Conservation (phyloP, 2,888 invertebrate species). For the Drosophila quinaria region DNA sequence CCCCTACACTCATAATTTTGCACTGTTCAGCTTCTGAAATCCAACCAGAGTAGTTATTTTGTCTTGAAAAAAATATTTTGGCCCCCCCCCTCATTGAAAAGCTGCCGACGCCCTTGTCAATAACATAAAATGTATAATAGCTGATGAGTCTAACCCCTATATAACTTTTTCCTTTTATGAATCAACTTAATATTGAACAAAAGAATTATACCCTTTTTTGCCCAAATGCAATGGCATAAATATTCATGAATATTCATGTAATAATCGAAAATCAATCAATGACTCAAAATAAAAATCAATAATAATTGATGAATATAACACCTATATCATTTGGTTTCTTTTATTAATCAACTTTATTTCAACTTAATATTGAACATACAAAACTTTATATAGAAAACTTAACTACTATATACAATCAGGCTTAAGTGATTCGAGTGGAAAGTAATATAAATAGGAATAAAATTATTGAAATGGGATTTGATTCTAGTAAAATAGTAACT, state of each 20-base stretch:
- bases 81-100: too few relatives aligned
- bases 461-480: background rate
- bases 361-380: slow-evolving; percentile 13
- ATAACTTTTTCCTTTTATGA: background rate
- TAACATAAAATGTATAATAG: background rate
- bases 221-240: too few relatives aligned
- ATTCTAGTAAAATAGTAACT: background rate
- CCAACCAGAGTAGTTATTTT: too few relatives aligned
- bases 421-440: slow-evolving; percentile 31
- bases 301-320: background rate
- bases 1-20: too few relatives aligned
- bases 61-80: too few relatives aligned
- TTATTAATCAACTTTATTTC: slow-evolving; percentile 15
- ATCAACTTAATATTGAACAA: slow-evolving; percentile 9
- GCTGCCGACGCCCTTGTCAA: too few relatives aligned
- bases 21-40: too few relatives aligned
- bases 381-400: slow-evolving; percentile 25
- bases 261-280: background rate
- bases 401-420: slow-evolving; percentile 47
- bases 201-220: too few relatives aligned
- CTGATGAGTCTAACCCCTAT: background rate
- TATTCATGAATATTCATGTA: too few relatives aligned
- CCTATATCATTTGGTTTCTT: background rate
- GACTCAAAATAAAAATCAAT: background rate
- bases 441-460: slow-evolving; percentile 31